Conservation (phyloP, 2,888 invertebrate genomes). For the Eupithecia tripunctaria region DNA sequence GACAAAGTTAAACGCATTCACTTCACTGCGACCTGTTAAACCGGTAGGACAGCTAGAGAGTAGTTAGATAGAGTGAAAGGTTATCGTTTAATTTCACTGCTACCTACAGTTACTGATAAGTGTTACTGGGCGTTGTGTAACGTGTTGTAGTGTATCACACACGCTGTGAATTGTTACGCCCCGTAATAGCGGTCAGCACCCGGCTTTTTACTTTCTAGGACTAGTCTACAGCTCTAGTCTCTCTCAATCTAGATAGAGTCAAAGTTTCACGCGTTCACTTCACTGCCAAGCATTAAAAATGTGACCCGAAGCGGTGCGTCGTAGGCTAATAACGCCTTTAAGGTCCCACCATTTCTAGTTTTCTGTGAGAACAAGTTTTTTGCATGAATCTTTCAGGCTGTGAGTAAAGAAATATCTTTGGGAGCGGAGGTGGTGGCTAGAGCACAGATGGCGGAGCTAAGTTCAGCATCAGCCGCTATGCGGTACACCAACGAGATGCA, state of each 20-base stretch:
- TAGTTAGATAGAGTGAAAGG: background rate
- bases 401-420: constrained; percentile 68
- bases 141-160: too few species aligned
- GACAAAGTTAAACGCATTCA: background rate
- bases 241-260: background rate
- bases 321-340: background rate
- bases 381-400: constrained; percentile 53
- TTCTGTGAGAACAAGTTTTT: too few species aligned
- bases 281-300: background rate
- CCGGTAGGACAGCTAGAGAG: too few species aligned
- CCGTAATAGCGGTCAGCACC: too few species aligned
- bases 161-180: too few species aligned
- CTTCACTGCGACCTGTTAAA: background rate
- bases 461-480: constrained; percentile 73
- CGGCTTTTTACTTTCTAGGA: too few species aligned
- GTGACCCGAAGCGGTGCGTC: background rate
- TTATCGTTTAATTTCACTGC: background rate
- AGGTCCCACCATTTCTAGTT: too few species aligned
- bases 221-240: too few species aligned
- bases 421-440: constrained; percentile 78
- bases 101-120: too few species aligned
- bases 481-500: constrained; percentile 69
- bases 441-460: constrained; percentile 66
- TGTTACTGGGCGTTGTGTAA: too few species aligned
- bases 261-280: background rate